Conservation (phyloP, 2,888 invertebrate species). For the Chouioia cunea region DNA sequence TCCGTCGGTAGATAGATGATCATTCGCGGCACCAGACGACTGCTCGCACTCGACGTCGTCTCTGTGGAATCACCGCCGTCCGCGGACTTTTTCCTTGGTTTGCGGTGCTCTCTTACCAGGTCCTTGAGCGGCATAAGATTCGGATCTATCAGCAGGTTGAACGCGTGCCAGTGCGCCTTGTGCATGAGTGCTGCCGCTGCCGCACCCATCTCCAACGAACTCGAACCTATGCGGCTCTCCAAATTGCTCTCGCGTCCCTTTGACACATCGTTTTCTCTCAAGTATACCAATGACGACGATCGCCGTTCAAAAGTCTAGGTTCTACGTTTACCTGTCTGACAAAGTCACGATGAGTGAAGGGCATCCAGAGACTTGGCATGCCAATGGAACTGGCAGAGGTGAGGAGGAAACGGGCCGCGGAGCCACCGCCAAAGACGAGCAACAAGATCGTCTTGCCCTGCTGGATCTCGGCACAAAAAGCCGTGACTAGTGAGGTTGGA, state of each 20-base stretch:
- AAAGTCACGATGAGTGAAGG: slow-evolving; percentile 64
- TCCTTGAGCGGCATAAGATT: slow-evolving; percentile 62
- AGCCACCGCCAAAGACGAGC: slow-evolving; percentile 64
- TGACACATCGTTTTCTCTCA: background rate
- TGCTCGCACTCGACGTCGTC: slow-evolving; percentile 31
- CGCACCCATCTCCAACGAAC: slow-evolving; percentile 64
- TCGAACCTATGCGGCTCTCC: slow-evolving; percentile 64
- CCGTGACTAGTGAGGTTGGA: slow-evolving; percentile 55
- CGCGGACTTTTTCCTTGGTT: background rate
- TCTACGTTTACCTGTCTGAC: slow-evolving; percentile 61
- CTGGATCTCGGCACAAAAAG: slow-evolving; percentile 64
- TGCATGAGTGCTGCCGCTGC: slow-evolving; percentile 66
- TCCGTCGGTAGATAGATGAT: slow-evolving; percentile 64
- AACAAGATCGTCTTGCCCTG: slow-evolving; percentile 61
- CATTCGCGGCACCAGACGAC: slow-evolving; percentile 58
- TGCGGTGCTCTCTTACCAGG: slow-evolving; percentile 54
- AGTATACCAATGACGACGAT: background rate
- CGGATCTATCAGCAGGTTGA: slow-evolving; percentile 65
- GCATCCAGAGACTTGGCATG: slow-evolving; percentile 64
- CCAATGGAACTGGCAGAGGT: slow-evolving; percentile 63
- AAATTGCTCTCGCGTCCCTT: slow-evolving; percentile 57
- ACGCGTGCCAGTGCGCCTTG: slow-evolving; percentile 67
- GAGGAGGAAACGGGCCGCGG: slow-evolving; percentile 64
- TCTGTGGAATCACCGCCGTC: background rate
- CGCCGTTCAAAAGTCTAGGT: background rate